phyloP scores from a whole-genome alignment of 2,113 vertebrate species.

The Apteryx mantelli region DNA sequence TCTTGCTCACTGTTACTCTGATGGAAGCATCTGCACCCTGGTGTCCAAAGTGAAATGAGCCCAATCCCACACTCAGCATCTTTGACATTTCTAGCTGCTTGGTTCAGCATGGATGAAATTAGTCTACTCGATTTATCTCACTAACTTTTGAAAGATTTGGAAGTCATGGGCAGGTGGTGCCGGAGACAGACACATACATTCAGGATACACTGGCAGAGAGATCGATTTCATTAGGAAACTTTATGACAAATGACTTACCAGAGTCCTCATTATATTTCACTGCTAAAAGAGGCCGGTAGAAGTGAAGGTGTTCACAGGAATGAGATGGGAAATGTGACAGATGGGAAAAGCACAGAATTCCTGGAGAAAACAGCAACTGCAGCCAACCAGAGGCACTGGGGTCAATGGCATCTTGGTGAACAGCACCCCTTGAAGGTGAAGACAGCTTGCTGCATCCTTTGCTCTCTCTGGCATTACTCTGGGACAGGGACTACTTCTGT shows the following conservation, averaged over 20 bases:
- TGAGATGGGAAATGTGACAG: background rate
- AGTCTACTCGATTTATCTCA: background rate
- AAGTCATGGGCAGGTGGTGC: background rate
- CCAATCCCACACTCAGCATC: background rate
- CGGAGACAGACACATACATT: fast-evolving
- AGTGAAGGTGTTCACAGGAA: background rate
- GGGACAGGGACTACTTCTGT: background rate
- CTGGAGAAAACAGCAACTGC: background rate
- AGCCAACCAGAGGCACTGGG: fast-evolving
- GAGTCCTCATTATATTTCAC: background rate
- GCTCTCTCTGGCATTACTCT: no score
- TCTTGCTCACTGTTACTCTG: background rate
- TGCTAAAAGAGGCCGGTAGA: background rate
- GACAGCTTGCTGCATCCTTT: background rate
- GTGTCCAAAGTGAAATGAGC: background rate
- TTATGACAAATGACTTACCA: background rate
- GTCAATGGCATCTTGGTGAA: background rate
- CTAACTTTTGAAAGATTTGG: background rate
- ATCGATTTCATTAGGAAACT: fast-evolving
- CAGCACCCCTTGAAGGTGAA: no score
- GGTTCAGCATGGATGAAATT: background rate
- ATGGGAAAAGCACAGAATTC: background rate
- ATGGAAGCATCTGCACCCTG: background rate
- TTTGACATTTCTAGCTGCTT: background rate
- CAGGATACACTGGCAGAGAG: background rate